Base-by-base conservation (phyloP, 2,113 vertebrate species). In the Phasianus colchicus region DNA sequence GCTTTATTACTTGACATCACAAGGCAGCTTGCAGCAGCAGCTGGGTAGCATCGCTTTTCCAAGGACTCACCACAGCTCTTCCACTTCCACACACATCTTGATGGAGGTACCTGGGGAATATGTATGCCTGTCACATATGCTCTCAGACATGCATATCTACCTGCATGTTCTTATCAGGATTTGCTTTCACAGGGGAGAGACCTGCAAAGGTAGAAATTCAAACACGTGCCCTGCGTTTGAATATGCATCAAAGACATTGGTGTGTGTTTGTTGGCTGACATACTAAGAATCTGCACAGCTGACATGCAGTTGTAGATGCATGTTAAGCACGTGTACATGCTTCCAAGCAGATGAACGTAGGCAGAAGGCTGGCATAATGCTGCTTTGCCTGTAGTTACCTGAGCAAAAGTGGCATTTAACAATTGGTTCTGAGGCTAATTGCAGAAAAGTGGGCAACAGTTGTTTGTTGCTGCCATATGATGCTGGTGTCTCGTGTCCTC, bases 101-200 rank as follows among this genome's bases (percentile, higher is more conserved):
- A 7, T 1, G 10, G 52, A 61, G 40, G 6, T 5, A 6, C 0
- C 1, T 57, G 60, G 74, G 32, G 13, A 3, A 17, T 4, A 16
- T 22, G 15, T 7, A 8, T 55, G 43, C 50, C 52, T 32, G 52
- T 66, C 74, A 40, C 43, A 10, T 11, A 3, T 0, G 4, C 19
- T 3, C 55, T 29, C 77, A 55, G 55, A 29, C 12, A 1, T 1
- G 11, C 29, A 12, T 4, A 3, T 24, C 11, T 29, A 8, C 5
- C 13, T 18, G 8, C 2, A 0, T 4, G 10, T 57, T 54, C 29
- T n/a, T 27, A 15, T 1, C 24, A 45, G 50, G 42, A 19, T 2
- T 0, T 38, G n/a, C 13, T 65, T 55, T 30, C 11, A 19, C 24
- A 14, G 38, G 20, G 15, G 9, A 1, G 3, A 52, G 43, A 20